Conservation (phyloP, 1,140 invertebrate genomes). For the Nymphalis io region DNA sequence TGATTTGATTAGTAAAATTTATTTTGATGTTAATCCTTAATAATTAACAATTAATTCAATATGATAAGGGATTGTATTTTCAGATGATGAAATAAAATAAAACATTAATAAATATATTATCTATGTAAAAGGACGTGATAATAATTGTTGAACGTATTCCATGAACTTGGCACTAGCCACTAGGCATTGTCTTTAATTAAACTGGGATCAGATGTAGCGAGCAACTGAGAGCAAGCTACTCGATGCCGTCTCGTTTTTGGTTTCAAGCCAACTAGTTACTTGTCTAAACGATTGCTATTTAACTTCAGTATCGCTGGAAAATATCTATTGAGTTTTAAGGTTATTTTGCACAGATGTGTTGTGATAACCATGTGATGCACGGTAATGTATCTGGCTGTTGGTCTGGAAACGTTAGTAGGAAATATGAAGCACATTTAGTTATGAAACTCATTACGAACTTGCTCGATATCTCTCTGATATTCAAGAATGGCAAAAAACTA, state of each 20-base stretch:
- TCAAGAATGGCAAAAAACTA: too few species aligned
- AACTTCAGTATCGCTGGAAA: constrained; percentile 25
- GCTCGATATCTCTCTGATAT: too few species aligned
- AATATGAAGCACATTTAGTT: not conserved
- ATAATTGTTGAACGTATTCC: constrained; percentile 35
- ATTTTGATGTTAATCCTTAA: too few species aligned
- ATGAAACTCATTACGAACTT: not conserved
- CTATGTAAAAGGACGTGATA: not conserved
- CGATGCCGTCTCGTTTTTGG: constrained; percentile 55
- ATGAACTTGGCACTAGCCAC: constrained; percentile 53
- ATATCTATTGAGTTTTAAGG: constrained; percentile 26
- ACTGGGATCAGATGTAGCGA: constrained; percentile 58
- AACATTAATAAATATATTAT: not conserved
- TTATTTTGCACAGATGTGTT: constrained; percentile 18
- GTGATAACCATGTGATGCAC: constrained; percentile 6
- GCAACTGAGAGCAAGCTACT: constrained; percentile 41
- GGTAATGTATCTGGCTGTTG: not conserved
- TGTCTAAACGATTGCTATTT: constrained; percentile 44
- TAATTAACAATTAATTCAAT: too few species aligned
- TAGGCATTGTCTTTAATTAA: constrained; percentile 58
- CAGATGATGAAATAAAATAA: not conserved
- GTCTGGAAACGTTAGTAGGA: not conserved
- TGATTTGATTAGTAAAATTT: too few species aligned
- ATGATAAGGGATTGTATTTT: not conserved
- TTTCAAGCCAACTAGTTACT: constrained; percentile 60